Evolutionary conservation across 1,140 invertebrate genomes (phyloP), one percentile per base, ranked within the genome.

Genomic region (Dendroctonus ponderosae): DNA sequence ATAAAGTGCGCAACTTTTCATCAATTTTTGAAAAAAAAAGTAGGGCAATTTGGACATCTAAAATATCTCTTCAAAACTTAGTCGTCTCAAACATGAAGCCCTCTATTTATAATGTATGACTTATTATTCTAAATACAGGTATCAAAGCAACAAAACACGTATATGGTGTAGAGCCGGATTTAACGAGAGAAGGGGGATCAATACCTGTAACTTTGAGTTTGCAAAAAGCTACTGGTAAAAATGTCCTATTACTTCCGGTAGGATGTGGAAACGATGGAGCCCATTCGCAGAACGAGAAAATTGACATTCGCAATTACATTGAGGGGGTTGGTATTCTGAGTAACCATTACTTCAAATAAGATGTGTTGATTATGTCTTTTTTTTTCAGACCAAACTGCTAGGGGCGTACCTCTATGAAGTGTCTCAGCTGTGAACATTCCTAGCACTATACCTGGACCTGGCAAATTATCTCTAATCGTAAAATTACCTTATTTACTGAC

Each of bases 241-340:
- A 94, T 83, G 94, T 97, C 38, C 83, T 98, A 66, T 82, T 99
- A 41, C 82, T 99, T 54, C 96, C 96, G 5, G 88, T 94, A 75
- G 97, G 97, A 53, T 87, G 89, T 69, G 89, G 89, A 63, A 96
- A 98, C 80, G 97, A 99, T 82, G 96, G 96, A 67, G 96, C 96
- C 64, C 97, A 99, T 83, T 97, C 95, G 0, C 97, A 98, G 80
- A 98, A 98, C 82, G 97, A 99, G 80, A 99, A 99, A 80, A 85
- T 98, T 70, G 90, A 97, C 82, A 82, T 91, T 61, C 82, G 84
- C 56, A 98, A 98, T 81, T 98, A 97, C 74, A 95, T 98, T 71
- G 87, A 95, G 81, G 96, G 96, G 67, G 94, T 97, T 83, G 86
- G 88, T 83, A 6, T 12, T 41, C 42, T 41, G 37, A 41, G 9